These are phyloP conservation scores for Eristalis tenax DNA, from an alignment of 2,888 invertebrate species.

Conservation along the genomic window DNA sequence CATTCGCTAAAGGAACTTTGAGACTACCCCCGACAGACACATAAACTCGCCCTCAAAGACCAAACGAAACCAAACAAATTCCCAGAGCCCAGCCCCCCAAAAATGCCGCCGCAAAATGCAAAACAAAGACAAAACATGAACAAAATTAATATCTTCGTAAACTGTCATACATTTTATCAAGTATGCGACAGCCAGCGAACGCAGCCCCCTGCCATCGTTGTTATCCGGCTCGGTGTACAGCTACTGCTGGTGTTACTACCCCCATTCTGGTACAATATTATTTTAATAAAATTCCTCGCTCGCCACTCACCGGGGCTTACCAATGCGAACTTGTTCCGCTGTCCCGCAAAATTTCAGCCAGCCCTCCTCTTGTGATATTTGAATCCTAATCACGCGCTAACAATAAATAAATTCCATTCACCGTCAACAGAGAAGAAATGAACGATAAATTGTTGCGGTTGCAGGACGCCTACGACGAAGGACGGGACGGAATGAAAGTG, in stretches of 20 bases:
- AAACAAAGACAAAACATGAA: background rate
- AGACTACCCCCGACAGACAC: too few species aligned
- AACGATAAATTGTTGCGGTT: conserved; percentile 59
- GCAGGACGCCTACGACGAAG: conserved; percentile 9
- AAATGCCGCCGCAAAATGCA: background rate
- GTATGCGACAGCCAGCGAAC: conserved; percentile 13
- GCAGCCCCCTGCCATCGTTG: background rate
- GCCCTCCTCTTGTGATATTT: conserved; percentile 33
- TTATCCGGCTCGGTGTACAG: background rate
- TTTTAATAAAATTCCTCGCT: conserved; percentile 60
- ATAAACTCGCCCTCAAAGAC: too few species aligned
- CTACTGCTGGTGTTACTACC: background rate
- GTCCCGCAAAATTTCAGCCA: conserved; percentile 22
- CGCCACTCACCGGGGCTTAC: background rate
- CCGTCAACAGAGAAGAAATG: conserved; percentile 59
- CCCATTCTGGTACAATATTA: conserved; percentile 25
- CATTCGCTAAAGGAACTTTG: too few species aligned
- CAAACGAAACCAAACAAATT: background rate
- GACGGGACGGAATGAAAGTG: conserved; percentile 14
- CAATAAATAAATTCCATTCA: conserved; percentile 70
- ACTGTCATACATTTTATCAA: conserved; percentile 56
- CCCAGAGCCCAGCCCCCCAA: background rate
- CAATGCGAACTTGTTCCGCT: conserved; percentile 1
- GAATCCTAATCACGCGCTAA: conserved; percentile 71
- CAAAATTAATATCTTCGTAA: conserved; percentile 54